Base-by-base conservation (phyloP, 2,888 invertebrate genomes). In the Mythimna impura region DNA sequence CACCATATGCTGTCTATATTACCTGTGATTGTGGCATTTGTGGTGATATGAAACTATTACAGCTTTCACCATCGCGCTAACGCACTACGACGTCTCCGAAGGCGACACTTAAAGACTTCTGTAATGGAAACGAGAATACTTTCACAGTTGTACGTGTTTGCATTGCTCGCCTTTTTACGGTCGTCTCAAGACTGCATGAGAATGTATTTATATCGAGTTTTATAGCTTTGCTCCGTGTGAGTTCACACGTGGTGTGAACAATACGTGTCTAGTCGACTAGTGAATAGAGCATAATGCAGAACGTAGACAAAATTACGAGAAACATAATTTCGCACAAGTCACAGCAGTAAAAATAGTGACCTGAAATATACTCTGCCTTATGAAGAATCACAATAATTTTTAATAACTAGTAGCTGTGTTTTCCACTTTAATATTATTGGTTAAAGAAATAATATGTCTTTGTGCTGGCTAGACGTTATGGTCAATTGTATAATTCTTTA, bases 41-140 rank as follows among this genome's bases (percentile, higher is more conserved):
- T 72, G 40, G 81, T 70, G 73, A 81, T 85, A 82, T 80, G 69
- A 88, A 87, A 86, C 82, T 82, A 82, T 86, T 83, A 71, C 83
- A 50, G 84, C 88, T 90, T 89, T 90, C 89, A 82, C 85, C 71
- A 70, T 66, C 57, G 36, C 66, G 54, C 73, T 78, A 73, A 81
- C 79, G 73, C 78, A 72, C 72, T 60, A 61, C 40, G 43, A 40
- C 65, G 50, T 57, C 68, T 54, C 52, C 43, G 47, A 30, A 71
- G 55, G 60, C 54, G 60, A 66, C 63, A 67, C 78, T 78, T 71
- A 81, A 76, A 84, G 61, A 82, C 84, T 81, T 86, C 80, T 83
- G 82, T 81, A 78, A 84, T 88, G 81, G 84, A 85, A 84, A 85
- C 83, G 66, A 75, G 79, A 74, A 83, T 85, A 89, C 88, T 90